These are phyloP conservation scores for Crioceris asparagi DNA, from an alignment of 2,888 invertebrate species.

Conservation along the genomic window DNA sequence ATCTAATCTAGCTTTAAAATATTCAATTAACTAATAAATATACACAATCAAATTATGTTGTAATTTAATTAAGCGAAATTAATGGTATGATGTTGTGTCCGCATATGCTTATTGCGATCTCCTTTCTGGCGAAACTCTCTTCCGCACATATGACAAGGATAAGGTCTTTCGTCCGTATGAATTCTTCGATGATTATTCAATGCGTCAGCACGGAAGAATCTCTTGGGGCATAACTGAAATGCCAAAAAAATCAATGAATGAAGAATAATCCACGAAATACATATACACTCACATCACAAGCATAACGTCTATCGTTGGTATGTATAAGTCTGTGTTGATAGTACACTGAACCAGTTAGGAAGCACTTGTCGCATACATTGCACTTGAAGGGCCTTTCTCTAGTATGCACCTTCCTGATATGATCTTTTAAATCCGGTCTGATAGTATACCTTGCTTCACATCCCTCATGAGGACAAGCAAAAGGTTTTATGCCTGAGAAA, in stretches of 20 bases:
- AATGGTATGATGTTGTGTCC: constrained; percentile 39
- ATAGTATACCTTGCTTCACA: constrained; percentile 52
- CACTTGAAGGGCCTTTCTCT: constrained; percentile 54
- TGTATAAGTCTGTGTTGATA: constrained; percentile 54
- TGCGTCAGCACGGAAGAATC: constrained; percentile 54
- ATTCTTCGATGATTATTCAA: constrained; percentile 52
- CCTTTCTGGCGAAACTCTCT: constrained; percentile 46
- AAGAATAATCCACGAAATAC: no score
- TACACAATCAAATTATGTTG: no score
- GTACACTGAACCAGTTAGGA: constrained; percentile 52
- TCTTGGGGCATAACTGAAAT: constrained; percentile 43
- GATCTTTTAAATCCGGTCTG: constrained; percentile 51
- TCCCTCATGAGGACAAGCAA: constrained; percentile 48
- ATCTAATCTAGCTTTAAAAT: no score
- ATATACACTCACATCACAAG: constrained; percentile 41
- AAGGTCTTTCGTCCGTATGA: constrained; percentile 50
- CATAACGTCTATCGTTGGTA: constrained; percentile 51
- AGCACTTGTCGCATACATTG: constrained; percentile 49
- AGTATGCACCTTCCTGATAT: constrained; percentile 52
- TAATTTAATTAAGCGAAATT: constrained; percentile 2
- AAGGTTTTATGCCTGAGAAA: constrained; percentile 48
- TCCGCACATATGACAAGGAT: constrained; percentile 43
- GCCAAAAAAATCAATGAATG: no score
- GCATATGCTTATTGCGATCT: constrained; percentile 46
- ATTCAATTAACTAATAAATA: no score